A percentile compares a stretch with the other conserved stretches of the same genome.
Conservation (phyloP, 2,888 invertebrate species). For the Heterodera filipjevi region DNA sequence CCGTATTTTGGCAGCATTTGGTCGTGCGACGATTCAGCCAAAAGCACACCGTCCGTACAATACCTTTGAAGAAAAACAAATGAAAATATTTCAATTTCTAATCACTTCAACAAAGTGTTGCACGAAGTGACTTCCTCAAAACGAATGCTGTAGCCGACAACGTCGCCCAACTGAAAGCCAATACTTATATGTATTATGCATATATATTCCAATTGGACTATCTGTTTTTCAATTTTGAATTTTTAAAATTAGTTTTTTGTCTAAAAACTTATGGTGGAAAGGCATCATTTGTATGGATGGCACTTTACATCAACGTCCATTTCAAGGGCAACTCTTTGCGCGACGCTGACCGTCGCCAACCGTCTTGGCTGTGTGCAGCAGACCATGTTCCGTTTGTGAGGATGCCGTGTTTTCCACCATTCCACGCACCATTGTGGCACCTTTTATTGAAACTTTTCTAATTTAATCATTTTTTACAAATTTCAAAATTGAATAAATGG, state of each 20-base stretch:
- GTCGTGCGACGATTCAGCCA: conserved; percentile 98
- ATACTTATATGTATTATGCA: too few relatives aligned
- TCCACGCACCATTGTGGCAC: conserved; percentile 77
- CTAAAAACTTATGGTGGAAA: too few relatives aligned
- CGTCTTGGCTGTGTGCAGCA: conserved; percentile 73
- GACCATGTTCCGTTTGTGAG: conserved; percentile 33
- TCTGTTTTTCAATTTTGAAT: background rate
- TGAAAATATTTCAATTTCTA: background rate
- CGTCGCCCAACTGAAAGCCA: conserved; percentile 73
- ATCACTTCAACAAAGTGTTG: conserved; percentile 83
- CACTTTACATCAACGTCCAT: conserved; percentile 75
- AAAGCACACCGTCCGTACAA: conserved; percentile 99
- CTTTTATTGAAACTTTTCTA: background rate
- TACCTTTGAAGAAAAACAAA: conserved; percentile 75
- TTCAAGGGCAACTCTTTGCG: conserved; percentile 96
- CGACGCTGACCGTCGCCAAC: conserved; percentile 99
- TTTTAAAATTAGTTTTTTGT: background rate
- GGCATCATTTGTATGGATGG: background rate
- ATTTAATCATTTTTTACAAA: background rate
- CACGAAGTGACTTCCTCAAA: conserved; percentile 97
- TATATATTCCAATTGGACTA: too few relatives aligned
- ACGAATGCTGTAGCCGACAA: conserved; percentile 94
- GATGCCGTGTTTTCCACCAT: conserved; percentile 28
- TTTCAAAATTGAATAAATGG: background rate
- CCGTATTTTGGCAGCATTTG: conserved; percentile 94